A percentile compares a stretch with the other conserved stretches of the same genome.
Conservation (phyloP, 2,797 vertebrate genomes). For the Perdix hodgsoniae region DNA sequence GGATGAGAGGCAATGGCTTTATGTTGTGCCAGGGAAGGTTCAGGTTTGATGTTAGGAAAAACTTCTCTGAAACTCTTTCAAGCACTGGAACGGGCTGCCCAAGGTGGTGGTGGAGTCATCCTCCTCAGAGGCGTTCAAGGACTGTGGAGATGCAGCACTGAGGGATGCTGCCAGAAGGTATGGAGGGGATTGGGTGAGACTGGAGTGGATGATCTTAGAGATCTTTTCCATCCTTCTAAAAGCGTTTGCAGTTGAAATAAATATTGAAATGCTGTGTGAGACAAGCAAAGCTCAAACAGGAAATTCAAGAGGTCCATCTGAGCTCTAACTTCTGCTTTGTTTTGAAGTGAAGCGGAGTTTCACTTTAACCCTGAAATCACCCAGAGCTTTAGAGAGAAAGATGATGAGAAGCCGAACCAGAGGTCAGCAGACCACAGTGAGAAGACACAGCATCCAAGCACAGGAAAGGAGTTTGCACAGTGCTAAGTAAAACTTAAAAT, state of each 20-base stretch:
- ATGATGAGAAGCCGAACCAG: not conserved
- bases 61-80: not conserved
- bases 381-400: not conserved
- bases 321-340: not conserved
- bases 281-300: conserved; percentile 4
- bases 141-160: not conserved
- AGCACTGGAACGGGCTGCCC: not conserved
- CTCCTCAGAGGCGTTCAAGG: not conserved
- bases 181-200: too few species aligned
- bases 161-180: too few species aligned
- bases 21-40: not conserved
- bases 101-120: not conserved
- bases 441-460: conserved; percentile 15
- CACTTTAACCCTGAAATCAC: not conserved
- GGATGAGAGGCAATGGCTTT: too few species aligned
- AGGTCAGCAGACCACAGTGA: conserved; percentile 1
- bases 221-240: not conserved
- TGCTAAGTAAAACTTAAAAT: conserved; percentile 35
- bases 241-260: not conserved
- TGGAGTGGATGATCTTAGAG: too few species aligned
- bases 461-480: not conserved
- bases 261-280: not conserved
- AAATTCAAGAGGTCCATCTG: conserved; percentile 7
- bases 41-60: not conserved
- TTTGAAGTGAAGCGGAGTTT: not conserved